Evolutionary conservation across 1,140 invertebrate species (phyloP), one percentile per base, ranked within the genome.

Genomic region (Hycleus phaleratus): DNA sequence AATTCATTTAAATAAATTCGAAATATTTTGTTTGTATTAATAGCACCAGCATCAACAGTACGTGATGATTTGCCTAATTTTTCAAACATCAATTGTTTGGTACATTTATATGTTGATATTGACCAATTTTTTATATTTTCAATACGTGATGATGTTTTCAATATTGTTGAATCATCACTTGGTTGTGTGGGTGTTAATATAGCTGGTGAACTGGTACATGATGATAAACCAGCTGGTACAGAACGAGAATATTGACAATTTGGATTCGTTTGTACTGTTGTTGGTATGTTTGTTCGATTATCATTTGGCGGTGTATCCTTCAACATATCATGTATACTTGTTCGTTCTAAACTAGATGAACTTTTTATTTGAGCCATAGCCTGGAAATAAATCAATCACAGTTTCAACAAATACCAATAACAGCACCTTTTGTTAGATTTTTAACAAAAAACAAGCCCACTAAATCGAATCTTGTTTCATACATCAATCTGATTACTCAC

Each of bases 41-140:
- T 32, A 7, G 73, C 73, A 89, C 86, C 91, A 65, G 89, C 83
- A 76, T 96, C 92, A 53, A 93, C 86, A 38, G 94, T 97, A 58
- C 91, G 80, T 10, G 91, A 91, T 40, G 90, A 87, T 79, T 96
- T 96, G 2, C 95, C 95, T 45, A 97, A 77, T 76, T 93, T 95
- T 73, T 97, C 94, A 68, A 94, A 91, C 75, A 98, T 86, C 44
- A 95, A 79, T 73, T 98, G 95, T 64, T 91, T 91, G 0, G 94
- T 97, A 71, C 93, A 97, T 75, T 97, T 97, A 71, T 95, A 97
- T 1, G 95, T 97, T 53, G 93, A 95, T 70, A 97, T 90, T 68
- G 93, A 92, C 95, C 95, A 98, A 69, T 91, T 93, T 73, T 91
- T 93, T 42, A 97, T 79, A 39, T 86, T 85, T 73, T 97, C 94